These are phyloP conservation scores for Lasioglossum pauxillum DNA, from an alignment of 2,888 invertebrate genomes.

Conservation along the genomic window DNA sequence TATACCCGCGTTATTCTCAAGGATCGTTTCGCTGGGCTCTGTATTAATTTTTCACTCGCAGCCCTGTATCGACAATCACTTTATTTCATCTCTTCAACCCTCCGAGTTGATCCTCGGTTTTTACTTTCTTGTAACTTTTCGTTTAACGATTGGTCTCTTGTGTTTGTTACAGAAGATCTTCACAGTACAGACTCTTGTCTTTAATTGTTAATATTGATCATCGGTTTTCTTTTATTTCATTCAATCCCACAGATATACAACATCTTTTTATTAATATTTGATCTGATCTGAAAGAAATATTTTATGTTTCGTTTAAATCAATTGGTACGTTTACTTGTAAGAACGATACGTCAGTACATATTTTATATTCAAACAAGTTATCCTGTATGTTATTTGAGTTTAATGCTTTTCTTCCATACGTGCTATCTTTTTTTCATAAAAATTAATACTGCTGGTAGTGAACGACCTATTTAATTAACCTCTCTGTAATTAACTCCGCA, in stretches of 20 bases:
- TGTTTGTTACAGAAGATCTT: not conserved
- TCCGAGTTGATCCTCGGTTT: not conserved
- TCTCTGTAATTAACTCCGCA: too few relatives aligned
- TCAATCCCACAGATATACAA: too few relatives aligned
- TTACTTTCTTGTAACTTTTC: not conserved
- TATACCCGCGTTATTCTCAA: not conserved
- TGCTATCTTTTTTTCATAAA: not conserved
- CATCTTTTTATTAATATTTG: too few relatives aligned
- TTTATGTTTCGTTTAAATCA: not conserved
- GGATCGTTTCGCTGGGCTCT: not conserved
- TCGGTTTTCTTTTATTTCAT: not conserved
- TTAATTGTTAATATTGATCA: too few relatives aligned
- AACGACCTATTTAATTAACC: not conserved
- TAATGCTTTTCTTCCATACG: not conserved
- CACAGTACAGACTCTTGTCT: too few relatives aligned
- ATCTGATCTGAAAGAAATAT: not conserved
- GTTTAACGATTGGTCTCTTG: not conserved
- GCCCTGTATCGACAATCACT: not conserved
- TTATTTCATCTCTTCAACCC: not conserved
- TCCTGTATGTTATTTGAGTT: too few relatives aligned
- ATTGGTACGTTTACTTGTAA: not conserved
- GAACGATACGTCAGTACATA: not conserved
- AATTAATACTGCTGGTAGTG: not conserved
- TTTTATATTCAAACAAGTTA: not conserved
- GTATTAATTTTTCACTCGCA: not conserved